A percentile compares a stretch with the other conserved stretches of the same genome.
Conservation (phyloP, 2,888 invertebrate species). For the Nesidiocoris tenuis region DNA sequence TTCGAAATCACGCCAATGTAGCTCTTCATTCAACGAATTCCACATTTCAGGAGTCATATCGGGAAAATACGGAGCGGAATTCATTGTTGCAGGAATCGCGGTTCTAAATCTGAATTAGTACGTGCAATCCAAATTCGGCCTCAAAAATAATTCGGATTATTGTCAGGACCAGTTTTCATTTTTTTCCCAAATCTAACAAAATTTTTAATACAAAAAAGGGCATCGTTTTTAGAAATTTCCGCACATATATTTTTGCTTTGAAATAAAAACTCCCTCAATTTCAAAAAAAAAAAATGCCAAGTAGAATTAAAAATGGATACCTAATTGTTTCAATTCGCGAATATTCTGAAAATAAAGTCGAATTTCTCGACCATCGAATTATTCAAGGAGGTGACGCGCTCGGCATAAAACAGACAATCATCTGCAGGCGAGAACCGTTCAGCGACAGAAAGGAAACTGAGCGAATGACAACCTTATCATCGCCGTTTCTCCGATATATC, state of each 20-base stretch:
- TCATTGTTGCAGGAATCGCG: background rate
- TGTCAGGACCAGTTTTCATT: too few relatives aligned
- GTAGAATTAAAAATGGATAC: too few relatives aligned
- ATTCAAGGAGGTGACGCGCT: background rate
- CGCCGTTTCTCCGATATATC: background rate
- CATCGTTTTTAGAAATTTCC: too few relatives aligned
- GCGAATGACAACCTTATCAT: background rate
- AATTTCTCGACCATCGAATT: background rate
- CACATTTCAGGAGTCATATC: slow-evolving; percentile 33
- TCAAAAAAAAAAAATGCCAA: background rate
- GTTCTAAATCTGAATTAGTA: background rate
- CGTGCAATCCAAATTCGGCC: too few relatives aligned
- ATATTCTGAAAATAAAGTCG: background rate
- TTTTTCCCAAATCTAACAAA: too few relatives aligned
- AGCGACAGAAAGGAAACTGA: background rate
- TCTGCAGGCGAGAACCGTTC: background rate
- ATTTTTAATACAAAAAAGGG: too few relatives aligned
- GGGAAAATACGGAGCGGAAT: background rate
- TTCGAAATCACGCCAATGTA: slow-evolving; percentile 29
- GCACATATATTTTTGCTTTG: too few relatives aligned
- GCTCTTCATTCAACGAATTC: slow-evolving; percentile 25
- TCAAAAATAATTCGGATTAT: too few relatives aligned
- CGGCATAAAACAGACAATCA: background rate
- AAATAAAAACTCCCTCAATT: too few relatives aligned
- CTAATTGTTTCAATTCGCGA: background rate